These are phyloP conservation scores for Temnothorax rugatulus DNA, from an alignment of 2,888 invertebrate species.

Conservation along the genomic window DNA sequence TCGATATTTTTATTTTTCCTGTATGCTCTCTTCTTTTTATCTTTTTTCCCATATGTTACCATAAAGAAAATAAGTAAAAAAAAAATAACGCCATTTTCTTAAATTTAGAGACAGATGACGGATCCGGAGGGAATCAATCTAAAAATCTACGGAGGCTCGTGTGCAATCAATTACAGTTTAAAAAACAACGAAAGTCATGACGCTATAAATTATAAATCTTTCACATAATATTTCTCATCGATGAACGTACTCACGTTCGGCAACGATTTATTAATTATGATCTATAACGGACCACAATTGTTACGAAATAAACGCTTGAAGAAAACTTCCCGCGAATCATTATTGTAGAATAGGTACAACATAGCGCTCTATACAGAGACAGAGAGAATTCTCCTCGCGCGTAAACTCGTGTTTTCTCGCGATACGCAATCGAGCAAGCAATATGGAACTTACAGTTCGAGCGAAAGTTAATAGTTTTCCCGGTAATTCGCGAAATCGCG, in stretches of 20 bases:
- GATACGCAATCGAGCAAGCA: constrained; percentile 14
- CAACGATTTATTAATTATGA: neutral
- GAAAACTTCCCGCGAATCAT: neutral
- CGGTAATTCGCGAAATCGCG: constrained; percentile 27
- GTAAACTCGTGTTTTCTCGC: neutral
- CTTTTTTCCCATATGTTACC: neutral
- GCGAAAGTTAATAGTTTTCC: constrained; percentile 44
- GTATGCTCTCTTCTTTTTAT: neutral
- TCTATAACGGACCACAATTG: neutral
- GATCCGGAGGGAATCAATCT: neutral
- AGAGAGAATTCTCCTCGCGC: neutral
- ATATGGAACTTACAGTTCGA: constrained; percentile 14
- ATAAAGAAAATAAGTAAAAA: neutral
- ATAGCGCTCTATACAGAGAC: neutral
- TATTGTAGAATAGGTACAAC: neutral
- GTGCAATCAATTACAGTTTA: neutral
- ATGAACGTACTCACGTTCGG: neutral
- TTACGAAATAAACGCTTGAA: neutral
- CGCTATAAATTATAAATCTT: neutral
- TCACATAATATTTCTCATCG: neutral
- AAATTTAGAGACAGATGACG: neutral
- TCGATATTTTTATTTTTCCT: neutral
- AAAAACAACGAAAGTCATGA: neutral
- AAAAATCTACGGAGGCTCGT: neutral
- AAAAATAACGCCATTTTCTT: neutral